Evolutionary conservation across 1,140 invertebrate species (phyloP).

Genomic region (Aethina tumida): DNA sequence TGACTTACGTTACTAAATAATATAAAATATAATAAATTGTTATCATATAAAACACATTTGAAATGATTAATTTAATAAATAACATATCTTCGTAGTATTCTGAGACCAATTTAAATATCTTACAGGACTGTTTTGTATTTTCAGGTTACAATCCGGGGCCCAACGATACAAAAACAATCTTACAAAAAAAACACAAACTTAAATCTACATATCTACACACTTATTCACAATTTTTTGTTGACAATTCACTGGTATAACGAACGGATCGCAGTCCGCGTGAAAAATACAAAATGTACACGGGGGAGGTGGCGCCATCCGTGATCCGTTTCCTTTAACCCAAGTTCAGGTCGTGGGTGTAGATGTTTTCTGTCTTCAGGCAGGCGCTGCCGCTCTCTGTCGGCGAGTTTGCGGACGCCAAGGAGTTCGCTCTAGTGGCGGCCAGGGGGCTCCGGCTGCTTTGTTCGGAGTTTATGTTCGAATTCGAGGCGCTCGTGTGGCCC

Average conservation of each 20-base stretch:
- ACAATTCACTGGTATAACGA: neutral
- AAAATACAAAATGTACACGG: neutral
- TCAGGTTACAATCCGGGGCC: neutral
- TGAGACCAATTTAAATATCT: conserved; percentile 26
- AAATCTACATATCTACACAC: conserved; percentile 14
- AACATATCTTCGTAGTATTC: conserved; percentile 26
- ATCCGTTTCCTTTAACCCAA: conserved; percentile 23
- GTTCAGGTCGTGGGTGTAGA: conserved; percentile 43
- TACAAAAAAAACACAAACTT: neutral
- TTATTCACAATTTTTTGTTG: conserved; percentile 11
- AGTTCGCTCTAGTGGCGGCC: conserved; percentile 59
- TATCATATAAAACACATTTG: conserved; percentile 26
- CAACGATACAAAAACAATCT: neutral
- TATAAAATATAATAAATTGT: conserved; percentile 29
- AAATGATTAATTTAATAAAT: conserved; percentile 26
- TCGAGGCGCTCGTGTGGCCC: conserved; percentile 29
- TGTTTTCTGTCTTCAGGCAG: conserved; percentile 52
- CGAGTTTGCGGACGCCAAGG: conserved; percentile 57
- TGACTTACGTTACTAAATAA: conserved; percentile 29
- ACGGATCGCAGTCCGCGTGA: neutral
- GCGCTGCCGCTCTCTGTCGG: conserved; percentile 63
- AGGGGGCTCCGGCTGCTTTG: conserved; percentile 51
- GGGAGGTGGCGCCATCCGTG: neutral
- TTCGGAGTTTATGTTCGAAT: conserved; percentile 33
- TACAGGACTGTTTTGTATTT: neutral